A percentile compares a stretch with the other conserved stretches of the same genome.
Conservation (phyloP, 1,140 invertebrate species). For the Pinna nobilis region DNA sequence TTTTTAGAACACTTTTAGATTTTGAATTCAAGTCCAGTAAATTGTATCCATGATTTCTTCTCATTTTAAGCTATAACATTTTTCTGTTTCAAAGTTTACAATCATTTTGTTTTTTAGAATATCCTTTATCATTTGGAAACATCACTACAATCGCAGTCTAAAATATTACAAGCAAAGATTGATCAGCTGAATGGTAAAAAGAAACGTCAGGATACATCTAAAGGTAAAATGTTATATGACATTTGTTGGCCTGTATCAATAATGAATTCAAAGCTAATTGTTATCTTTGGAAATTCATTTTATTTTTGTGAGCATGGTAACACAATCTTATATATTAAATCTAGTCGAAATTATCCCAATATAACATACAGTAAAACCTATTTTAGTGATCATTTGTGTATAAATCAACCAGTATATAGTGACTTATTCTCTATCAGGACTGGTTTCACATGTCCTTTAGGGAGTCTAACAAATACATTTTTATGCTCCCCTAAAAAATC, state of each 20-base stretch:
- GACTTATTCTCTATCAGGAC: too few species aligned
- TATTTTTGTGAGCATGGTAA: too few species aligned
- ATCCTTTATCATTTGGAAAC: conserved; percentile 40
- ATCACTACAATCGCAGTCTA: conserved; percentile 47
- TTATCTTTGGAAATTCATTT: too few species aligned
- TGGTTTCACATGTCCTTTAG: too few species aligned
- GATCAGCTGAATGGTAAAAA: conserved; percentile 47
- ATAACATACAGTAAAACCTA: too few species aligned
- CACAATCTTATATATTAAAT: too few species aligned
- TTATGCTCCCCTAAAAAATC: too few species aligned
- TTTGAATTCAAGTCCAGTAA: not conserved
- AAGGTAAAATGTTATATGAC: not conserved
- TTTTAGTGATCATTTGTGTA: too few species aligned
- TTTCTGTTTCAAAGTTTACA: not conserved
- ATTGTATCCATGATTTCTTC: not conserved
- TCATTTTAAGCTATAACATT: not conserved
- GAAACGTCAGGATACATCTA: not conserved
- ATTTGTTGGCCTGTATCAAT: too few species aligned
- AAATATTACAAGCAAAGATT: conserved; percentile 59
- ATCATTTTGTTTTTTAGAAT: conserved; percentile 34
- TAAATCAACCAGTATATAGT: too few species aligned
- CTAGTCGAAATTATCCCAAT: too few species aligned
- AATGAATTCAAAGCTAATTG: not conserved
- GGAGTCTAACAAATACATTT: too few species aligned
- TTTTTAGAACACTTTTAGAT: conserved; percentile 47